phyloP scores from a whole-genome alignment of 2,113 vertebrate species.

The Mohoua ochrocephala region DNA sequence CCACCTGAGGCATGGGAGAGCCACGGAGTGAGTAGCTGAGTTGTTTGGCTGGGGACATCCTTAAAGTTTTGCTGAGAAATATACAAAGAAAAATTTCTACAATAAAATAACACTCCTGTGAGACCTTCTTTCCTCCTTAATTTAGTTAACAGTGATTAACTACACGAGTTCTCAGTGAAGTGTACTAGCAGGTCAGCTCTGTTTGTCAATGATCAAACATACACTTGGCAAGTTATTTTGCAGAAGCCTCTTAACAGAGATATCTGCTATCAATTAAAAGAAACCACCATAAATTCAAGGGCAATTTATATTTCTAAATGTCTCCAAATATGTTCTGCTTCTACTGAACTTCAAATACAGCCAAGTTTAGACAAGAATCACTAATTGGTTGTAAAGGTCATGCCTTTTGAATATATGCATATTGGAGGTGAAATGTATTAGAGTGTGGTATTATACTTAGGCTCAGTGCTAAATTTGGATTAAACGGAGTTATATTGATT shows the following conservation, averaged over 20 bases:
- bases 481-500: background rate
- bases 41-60: background rate
- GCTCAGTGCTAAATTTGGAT: background rate
- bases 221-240: background rate
- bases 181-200: background rate
- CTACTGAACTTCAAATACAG: background rate
- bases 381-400: constrained; percentile 2
- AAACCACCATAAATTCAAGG: background rate
- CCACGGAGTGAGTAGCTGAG: background rate
- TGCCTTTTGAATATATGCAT: background rate
- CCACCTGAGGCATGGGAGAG: background rate
- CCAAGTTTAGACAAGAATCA: constrained; percentile 2
- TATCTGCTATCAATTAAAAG: background rate
- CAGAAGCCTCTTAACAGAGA: background rate
- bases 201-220: background rate
- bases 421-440: background rate
- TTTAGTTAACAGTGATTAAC: background rate
- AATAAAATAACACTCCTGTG: background rate
- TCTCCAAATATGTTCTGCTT: background rate
- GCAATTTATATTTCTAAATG: background rate
- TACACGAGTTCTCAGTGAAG: background rate
- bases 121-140: background rate
- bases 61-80: background rate
- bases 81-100: background rate
- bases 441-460: background rate